phyloP scores from a whole-genome alignment of 1,140 invertebrate genomes.

The Papilio polyxenes region DNA sequence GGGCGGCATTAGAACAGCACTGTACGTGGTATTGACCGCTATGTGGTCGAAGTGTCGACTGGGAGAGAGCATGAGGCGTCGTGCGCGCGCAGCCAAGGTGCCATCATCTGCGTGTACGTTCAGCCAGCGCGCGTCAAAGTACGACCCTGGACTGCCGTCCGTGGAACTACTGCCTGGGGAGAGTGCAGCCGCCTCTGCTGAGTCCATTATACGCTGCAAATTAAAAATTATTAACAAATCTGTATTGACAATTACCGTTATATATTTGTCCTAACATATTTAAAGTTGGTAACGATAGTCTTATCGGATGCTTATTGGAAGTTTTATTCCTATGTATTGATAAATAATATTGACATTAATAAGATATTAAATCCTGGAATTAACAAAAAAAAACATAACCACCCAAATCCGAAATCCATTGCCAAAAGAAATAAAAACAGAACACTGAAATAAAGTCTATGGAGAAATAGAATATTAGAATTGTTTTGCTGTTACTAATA shows the following conservation, averaged over 20 bases:
- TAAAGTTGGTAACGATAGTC: neutral
- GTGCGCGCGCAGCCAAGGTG: conserved; percentile 83
- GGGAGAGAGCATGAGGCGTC: conserved; percentile 85
- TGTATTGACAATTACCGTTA: conserved; percentile 1
- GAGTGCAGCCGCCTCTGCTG: conserved; percentile 90
- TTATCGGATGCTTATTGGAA: no score
- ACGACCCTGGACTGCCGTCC: conserved; percentile 78
- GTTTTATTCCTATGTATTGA: no score
- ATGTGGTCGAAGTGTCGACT: conserved; percentile 91
- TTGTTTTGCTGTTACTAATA: conserved; percentile 41
- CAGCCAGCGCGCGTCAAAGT: conserved; percentile 87
- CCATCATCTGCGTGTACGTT: conserved; percentile 87
- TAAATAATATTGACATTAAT: no score
- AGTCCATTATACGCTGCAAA: conserved; percentile 91
- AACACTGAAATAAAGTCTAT: neutral
- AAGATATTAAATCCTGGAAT: no score
- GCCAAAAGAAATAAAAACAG: neutral
- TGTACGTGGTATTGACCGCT: conserved; percentile 91
- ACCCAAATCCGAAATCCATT: no score
- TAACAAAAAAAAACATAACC: no score
- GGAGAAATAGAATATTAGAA: neutral
- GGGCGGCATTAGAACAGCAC: conserved; percentile 93
- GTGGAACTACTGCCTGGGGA: conserved; percentile 80
- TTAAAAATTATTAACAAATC: conserved; percentile 42
- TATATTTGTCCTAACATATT: neutral